Conservation (phyloP, 2,797 vertebrate species). For the Sebastes hubbsi region DNA sequence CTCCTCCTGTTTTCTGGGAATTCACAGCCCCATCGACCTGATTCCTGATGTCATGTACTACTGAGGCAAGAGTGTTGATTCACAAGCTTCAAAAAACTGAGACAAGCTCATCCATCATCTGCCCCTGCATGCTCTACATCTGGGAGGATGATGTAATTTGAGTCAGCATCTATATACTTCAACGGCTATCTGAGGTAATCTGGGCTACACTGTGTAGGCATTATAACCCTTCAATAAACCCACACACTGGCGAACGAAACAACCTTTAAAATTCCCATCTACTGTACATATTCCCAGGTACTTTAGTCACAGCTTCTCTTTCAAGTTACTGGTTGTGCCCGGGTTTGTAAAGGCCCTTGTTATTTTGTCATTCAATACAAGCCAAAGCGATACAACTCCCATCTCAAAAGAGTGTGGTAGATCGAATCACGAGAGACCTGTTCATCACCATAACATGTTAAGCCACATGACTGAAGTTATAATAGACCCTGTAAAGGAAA, state of each 20-base stretch:
- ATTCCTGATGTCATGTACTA: not conserved
- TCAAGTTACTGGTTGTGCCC: not conserved
- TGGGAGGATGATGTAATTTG: slow-evolving; percentile 15
- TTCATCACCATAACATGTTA: slow-evolving; percentile 23
- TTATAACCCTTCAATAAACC: slow-evolving; percentile 17
- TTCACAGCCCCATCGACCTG: not conserved
- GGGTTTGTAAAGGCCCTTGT: slow-evolving; percentile 2
- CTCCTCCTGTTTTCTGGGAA: slow-evolving; percentile 9
- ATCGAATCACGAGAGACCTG: not conserved
- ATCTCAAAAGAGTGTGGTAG: not conserved
- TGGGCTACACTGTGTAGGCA: slow-evolving; percentile 1
- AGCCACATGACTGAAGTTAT: slow-evolving; percentile 21
- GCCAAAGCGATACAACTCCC: slow-evolving; percentile 9
- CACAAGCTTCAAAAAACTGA: slow-evolving; percentile 12
- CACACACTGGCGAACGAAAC: slow-evolving; percentile 5
- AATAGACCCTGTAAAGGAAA: slow-evolving; percentile 30
- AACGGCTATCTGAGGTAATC: not conserved
- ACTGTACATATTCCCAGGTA: not conserved
- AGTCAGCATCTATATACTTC: slow-evolving; percentile 4
- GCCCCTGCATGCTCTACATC: not conserved
- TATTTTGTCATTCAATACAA: not conserved
- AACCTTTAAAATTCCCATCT: slow-evolving; percentile 2
- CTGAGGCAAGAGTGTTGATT: slow-evolving; percentile 6
- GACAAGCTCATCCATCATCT: slow-evolving; percentile 31
- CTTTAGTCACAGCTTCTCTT: slow-evolving; percentile 6